phyloP scores from a whole-genome alignment of 2,888 invertebrate species.

The Lasioglossum figueresi region DNA sequence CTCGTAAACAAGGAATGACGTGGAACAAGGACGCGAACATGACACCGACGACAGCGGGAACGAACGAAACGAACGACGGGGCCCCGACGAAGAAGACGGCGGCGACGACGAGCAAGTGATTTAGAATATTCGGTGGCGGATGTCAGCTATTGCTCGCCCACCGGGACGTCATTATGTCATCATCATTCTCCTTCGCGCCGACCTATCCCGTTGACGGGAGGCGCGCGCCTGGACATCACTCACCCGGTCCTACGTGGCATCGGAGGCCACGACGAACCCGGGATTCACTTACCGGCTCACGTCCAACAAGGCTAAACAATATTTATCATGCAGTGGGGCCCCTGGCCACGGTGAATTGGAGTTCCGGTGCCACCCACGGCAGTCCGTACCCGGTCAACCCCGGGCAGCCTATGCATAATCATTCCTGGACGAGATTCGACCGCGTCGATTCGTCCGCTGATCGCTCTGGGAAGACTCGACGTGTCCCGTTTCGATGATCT shows the following conservation, averaged over 20 bases:
- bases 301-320: conserved; percentile 78
- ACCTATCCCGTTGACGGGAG: conserved; percentile 80
- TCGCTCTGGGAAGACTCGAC: conserved; percentile 26
- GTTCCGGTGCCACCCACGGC: conserved; percentile 80
- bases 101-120: conserved; percentile 75
- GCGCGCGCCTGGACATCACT: conserved; percentile 82
- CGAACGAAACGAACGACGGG: conserved; percentile 43
- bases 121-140: conserved; percentile 84
- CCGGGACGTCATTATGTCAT: conserved; percentile 84
- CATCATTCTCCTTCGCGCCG: conserved; percentile 83
- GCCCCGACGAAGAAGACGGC: conserved; percentile 57
- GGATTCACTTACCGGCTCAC: conserved; percentile 72
- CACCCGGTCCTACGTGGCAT: conserved; percentile 75
- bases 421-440: conserved; percentile 57
- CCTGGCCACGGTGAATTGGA: conserved; percentile 76
- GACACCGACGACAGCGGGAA: conserved; percentile 57
- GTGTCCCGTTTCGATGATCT: conserved; percentile 5
- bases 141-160: conserved; percentile 84
- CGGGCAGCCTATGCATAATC: conserved; percentile 52
- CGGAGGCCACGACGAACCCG: conserved; percentile 69
- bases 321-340: conserved; percentile 77
- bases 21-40: conserved; percentile 56
- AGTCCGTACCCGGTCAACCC: conserved; percentile 41
- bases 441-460: conserved; percentile 52
- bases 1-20: conserved; percentile 63